Conservation (phyloP, 2,113 vertebrate genomes). For the Syrmaticus mikado region DNA sequence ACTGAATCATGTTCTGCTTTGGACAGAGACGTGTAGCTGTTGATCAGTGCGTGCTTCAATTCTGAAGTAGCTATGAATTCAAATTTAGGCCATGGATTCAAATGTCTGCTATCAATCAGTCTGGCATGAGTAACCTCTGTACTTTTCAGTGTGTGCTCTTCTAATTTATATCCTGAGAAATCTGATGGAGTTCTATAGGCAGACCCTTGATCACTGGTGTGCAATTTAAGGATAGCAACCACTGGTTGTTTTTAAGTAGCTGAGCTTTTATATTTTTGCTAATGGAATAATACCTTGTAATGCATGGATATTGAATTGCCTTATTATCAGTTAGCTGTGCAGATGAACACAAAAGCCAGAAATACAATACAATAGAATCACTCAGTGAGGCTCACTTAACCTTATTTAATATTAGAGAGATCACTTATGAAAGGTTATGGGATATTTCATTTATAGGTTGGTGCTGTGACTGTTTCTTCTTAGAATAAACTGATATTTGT, state of each 20-base stretch:
- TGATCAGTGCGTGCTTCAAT: neutral
- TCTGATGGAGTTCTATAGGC: neutral
- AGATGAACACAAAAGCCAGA: constrained; percentile 3
- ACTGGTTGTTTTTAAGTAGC: neutral
- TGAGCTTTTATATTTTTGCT: constrained; percentile 2
- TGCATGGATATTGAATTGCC: neutral
- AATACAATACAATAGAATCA: neutral
- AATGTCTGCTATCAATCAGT: neutral
- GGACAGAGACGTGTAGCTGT: neutral
- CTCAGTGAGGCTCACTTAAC: neutral
- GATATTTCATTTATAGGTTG: constrained; percentile 11
- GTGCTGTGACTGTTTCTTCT: neutral
- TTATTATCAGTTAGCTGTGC: neutral
- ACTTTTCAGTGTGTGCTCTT: neutral
- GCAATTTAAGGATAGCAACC: neutral
- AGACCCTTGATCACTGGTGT: neutral
- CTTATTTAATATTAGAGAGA: neutral
- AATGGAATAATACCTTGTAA: neutral
- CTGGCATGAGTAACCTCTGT: neutral
- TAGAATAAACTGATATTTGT: neutral
- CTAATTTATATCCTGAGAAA: neutral
- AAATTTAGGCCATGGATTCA: neutral
- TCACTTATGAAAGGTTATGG: neutral
- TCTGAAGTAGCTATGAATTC: neutral
- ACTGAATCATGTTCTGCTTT: neutral